Conservation (phyloP, 2,888 invertebrate species). For the Agriopis marginaria region DNA sequence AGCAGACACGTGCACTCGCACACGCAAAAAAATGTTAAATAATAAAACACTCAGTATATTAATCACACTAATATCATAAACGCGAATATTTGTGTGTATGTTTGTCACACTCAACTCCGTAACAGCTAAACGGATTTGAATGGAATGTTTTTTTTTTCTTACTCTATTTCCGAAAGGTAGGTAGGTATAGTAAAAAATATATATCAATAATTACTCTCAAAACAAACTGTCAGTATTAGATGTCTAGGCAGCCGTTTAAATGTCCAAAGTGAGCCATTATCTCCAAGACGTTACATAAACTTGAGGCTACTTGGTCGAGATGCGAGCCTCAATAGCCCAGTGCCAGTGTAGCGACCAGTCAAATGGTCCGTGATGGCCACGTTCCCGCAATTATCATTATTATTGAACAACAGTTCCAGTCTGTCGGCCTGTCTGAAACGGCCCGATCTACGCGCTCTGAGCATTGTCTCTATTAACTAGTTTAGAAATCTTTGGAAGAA, state of each 20-base stretch:
- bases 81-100: too few species aligned
- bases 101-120: too few species aligned
- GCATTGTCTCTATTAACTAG: constrained; percentile 17
- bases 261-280: constrained; percentile 22
- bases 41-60: too few species aligned
- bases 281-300: constrained; percentile 34
- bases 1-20: too few species aligned
- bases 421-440: constrained; percentile 51
- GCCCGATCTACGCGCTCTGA: constrained; percentile 32
- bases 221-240: constrained; percentile 8
- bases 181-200: neutral
- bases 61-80: too few species aligned
- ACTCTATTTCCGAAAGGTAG: too few species aligned
- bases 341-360: constrained; percentile 28
- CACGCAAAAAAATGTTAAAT: too few species aligned
- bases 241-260: constrained; percentile 1
- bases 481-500: constrained; percentile 16
- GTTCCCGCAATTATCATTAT: constrained; percentile 59
- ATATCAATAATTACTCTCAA: neutral
- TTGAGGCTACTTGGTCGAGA: constrained; percentile 29
- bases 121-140: too few species aligned
- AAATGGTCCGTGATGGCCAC: constrained; percentile 58
- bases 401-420: constrained; percentile 53
- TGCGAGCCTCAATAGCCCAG: constrained; percentile 38
- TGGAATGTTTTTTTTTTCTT: too few species aligned